Evolutionary conservation across 1,140 invertebrate genomes (phyloP).

Genomic region (Trypoxylus dichotomus): DNA sequence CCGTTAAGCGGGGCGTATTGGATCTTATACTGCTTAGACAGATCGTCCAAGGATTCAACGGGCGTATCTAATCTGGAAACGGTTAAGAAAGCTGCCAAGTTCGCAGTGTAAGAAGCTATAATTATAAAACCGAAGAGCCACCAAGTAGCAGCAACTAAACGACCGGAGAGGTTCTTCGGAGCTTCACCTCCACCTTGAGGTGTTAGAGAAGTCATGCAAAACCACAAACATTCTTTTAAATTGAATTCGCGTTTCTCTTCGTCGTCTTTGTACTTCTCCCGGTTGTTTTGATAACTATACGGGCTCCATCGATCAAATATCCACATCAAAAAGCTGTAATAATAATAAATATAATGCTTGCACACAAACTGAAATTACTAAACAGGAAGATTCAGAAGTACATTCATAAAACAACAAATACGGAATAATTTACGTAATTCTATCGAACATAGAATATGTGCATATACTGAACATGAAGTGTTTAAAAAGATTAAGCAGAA

Average conservation of each 20-base stretch:
- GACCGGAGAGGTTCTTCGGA: slow-evolving; percentile 67
- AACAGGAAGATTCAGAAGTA: too few species aligned
- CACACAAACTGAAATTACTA: too few species aligned
- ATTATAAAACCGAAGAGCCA: slow-evolving; percentile 76
- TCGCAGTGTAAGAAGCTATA: slow-evolving; percentile 73
- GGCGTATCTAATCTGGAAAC: slow-evolving; percentile 68
- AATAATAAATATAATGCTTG: too few species aligned
- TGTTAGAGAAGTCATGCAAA: slow-evolving; percentile 73
- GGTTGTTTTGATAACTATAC: slow-evolving; percentile 66
- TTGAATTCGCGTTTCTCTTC: slow-evolving; percentile 67
- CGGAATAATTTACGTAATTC: too few species aligned
- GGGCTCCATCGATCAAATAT: slow-evolving; percentile 69
- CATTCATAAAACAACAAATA: too few species aligned
- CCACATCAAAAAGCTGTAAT: slow-evolving; percentile 63
- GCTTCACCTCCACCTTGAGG: slow-evolving; percentile 75
- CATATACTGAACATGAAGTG: too few species aligned
- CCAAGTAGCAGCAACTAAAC: slow-evolving; percentile 70
- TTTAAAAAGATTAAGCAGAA: too few species aligned
- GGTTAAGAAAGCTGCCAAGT: slow-evolving; percentile 70
- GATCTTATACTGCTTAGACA: slow-evolving; percentile 69
- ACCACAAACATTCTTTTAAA: slow-evolving; percentile 72
- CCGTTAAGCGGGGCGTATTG: slow-evolving; percentile 68
- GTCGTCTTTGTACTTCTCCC: slow-evolving; percentile 61
- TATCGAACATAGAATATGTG: too few species aligned
- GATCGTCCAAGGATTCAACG: slow-evolving; percentile 67